Conservation (phyloP, 2,888 invertebrate genomes). For the Harmothoe impar region DNA sequence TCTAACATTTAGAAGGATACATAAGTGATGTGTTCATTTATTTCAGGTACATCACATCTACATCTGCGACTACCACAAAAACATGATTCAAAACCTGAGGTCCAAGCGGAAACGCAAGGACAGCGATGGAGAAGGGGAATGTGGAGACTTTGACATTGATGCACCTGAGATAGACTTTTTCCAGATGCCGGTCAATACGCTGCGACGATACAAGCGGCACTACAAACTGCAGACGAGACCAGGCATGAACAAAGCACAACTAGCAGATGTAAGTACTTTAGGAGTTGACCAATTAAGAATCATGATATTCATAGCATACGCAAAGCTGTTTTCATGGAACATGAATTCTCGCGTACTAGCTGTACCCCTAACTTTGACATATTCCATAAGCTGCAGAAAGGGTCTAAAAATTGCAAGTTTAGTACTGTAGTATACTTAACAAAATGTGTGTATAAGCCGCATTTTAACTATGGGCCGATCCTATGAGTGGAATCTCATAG, state of each 20-base stretch:
- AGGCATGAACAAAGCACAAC: conserved; percentile 96
- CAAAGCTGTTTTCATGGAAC: not conserved
- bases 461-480: too few species aligned
- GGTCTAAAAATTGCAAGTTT: too few species aligned
- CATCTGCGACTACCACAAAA: conserved; percentile 98
- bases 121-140: conserved; percentile 91
- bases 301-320: not conserved
- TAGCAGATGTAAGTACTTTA: conserved; percentile 92
- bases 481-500: too few species aligned
- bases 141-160: conserved; percentile 95
- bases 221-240: conserved; percentile 95
- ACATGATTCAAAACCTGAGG: conserved; percentile 96
- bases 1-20: too few species aligned
- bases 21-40: too few species aligned
- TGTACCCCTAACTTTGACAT: too few species aligned
- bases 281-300: not conserved
- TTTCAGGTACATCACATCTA: conserved; percentile 95
- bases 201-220: conserved; percentile 95
- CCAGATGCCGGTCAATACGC: conserved; percentile 95
- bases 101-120: conserved; percentile 94
- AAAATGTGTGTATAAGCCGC: too few species aligned
- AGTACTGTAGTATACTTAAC: too few species aligned
- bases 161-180: conserved; percentile 95
- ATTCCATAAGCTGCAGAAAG: too few species aligned
- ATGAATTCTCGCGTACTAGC: not conserved